Base-by-base conservation (phyloP, 2,888 invertebrate genomes). In the Miltochrista miniata region DNA sequence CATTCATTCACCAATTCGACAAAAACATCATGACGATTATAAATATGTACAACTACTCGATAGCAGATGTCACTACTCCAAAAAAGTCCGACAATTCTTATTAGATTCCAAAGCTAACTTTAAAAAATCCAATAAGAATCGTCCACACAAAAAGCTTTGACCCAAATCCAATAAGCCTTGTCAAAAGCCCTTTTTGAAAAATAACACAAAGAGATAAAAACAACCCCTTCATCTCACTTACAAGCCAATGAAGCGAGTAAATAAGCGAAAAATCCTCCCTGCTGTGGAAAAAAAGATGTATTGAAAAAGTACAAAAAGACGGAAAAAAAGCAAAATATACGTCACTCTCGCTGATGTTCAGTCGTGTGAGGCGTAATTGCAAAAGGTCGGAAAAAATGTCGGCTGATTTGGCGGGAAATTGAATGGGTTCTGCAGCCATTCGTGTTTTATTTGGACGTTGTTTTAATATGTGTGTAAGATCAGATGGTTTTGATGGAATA, bases 221-320 rank as follows among this genome's bases (percentile, higher is more conserved):
- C 74, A 72, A 81, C 65, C 87, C 87, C 86, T 48, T 53, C 52
- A 79, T 85, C 85, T 89, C 90, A 85, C 87, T 90, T 87, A 85
- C 87, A 79, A 89, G 88, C 88, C 90, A 90, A 90, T 90, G 90
- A 90, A 87, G 90, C 88, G 87, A 77, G 87, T 86, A 88, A 90
- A 90, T 88, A 90, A 85, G 85, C 88, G 87, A 90, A 87, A 90
- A 91, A 90, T 89, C 87, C 85, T 80, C 80, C 81, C 72, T 74
- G 67, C 74, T 84, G 87, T 81, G 85, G 85, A 86, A 88, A 90
- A 89, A 88, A 87, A 86, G 84, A 83, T 84, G 83, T 84, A 87
- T 81, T 81, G 79, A 72, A 85, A 73, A 68, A 60, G 60, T 54
- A 48, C 9, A 64, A 68, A 66, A 51, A 42, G 9, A 58, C 57